Conservation (phyloP, 2,113 vertebrate species). For the Chaenocephalus aceratus region DNA sequence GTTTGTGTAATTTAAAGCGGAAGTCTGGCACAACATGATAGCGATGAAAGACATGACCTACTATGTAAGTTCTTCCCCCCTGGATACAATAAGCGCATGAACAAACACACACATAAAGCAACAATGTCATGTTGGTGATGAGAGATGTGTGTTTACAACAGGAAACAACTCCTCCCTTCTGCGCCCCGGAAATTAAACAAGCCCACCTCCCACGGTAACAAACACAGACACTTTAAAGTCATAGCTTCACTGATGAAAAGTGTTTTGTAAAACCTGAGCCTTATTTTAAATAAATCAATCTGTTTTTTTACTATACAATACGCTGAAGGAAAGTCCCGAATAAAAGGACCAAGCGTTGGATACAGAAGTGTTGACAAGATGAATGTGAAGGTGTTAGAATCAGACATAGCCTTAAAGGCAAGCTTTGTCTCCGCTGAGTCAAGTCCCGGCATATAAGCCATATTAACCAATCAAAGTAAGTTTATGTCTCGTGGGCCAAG, state of each 20-base stretch:
- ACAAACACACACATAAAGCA: conserved; percentile 59
- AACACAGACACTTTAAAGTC: neutral
- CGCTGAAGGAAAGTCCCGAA: conserved; percentile 11
- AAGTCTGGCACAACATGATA: conserved; percentile 55
- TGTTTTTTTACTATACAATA: neutral
- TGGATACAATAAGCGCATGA: conserved; percentile 61
- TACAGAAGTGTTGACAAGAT: conserved; percentile 37
- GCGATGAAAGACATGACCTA: conserved; percentile 57
- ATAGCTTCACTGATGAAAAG: conserved; percentile 6
- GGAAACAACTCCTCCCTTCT: conserved; percentile 41
- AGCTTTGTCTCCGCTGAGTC: conserved; percentile 50
- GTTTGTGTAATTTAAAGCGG: conserved; percentile 58
- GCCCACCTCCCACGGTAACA: neutral
- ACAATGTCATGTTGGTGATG: conserved; percentile 42
- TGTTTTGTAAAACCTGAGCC: neutral
- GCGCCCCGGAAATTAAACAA: conserved; percentile 29
- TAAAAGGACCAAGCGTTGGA: conserved; percentile 19
- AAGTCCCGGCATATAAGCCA: conserved; percentile 41
- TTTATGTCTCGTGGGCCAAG: conserved; percentile 37
- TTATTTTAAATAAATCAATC: no score
- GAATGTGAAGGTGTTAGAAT: conserved; percentile 38
- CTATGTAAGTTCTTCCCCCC: conserved; percentile 44
- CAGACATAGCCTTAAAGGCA: neutral
- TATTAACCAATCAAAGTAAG: conserved; percentile 35
- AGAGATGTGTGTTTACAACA: conserved; percentile 56